Evolutionary conservation across 2,888 invertebrate genomes (phyloP).

Genomic region (Cryptosula pallasiana): DNA sequence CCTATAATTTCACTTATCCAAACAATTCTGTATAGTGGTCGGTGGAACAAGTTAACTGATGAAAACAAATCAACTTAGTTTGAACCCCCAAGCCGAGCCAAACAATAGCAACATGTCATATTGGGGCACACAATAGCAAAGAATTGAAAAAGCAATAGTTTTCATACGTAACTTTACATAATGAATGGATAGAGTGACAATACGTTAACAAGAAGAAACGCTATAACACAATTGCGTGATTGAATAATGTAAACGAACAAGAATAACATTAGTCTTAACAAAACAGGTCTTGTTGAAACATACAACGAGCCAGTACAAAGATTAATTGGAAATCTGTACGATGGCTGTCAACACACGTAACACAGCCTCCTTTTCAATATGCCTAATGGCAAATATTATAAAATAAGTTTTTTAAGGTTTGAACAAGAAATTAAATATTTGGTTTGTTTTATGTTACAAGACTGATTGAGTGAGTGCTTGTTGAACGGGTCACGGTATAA

Average conservation of each 20-base stretch:
- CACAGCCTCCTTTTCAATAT: background rate
- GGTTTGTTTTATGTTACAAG: slow-evolving; percentile 5
- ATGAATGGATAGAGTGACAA: background rate
- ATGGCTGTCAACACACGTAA: too few relatives aligned
- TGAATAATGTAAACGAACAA: background rate
- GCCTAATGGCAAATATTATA: slow-evolving; percentile 3
- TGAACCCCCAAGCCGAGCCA: background rate
- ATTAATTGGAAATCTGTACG: too few relatives aligned
- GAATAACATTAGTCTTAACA: background rate
- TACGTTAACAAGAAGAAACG: background rate
- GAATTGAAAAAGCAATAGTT: background rate
- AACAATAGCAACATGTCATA: background rate
- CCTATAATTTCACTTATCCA: too few relatives aligned
- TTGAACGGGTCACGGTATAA: background rate
- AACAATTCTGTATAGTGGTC: background rate
- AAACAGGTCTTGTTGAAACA: too few relatives aligned
- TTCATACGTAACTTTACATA: background rate
- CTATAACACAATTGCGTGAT: background rate
- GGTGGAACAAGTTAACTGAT: background rate
- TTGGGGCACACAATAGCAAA: background rate
- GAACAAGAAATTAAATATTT: slow-evolving; percentile 21
- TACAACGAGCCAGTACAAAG: too few relatives aligned
- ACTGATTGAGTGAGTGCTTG: background rate
- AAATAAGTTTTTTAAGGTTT: background rate
- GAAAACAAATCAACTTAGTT: background rate